These are phyloP conservation scores for Drosophila parvula DNA, from an alignment of 1,140 invertebrate genomes.

Conservation along the genomic window DNA sequence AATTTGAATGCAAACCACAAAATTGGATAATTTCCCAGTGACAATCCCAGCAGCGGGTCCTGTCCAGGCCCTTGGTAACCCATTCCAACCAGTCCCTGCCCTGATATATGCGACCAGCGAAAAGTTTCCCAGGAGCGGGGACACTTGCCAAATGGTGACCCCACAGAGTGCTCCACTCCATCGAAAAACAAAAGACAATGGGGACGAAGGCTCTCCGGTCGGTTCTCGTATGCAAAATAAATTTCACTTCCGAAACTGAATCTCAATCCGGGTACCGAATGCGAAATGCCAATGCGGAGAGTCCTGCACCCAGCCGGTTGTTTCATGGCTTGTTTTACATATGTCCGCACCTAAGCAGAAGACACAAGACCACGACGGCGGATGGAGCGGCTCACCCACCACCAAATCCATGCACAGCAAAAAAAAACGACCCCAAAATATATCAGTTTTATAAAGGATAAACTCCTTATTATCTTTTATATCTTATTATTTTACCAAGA, in stretches of 20 bases:
- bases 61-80: constrained; percentile 37
- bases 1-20: constrained; percentile 83
- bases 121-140: constrained; percentile 79
- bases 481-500: no score
- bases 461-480: no score
- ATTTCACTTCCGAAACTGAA: constrained; percentile 83
- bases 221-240: constrained; percentile 76
- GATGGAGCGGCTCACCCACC: constrained; percentile 58
- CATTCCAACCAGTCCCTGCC: constrained; percentile 45
- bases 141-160: constrained; percentile 60
- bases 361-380: constrained; percentile 35
- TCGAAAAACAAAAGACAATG: constrained; percentile 62
- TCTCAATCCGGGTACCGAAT: constrained; percentile 29
- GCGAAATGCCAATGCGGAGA: constrained; percentile 13
- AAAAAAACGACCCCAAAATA: background rate
- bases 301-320: constrained; percentile 53
- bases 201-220: constrained; percentile 6
- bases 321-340: constrained; percentile 81
- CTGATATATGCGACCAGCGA: constrained; percentile 74
- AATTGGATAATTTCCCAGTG: constrained; percentile 84
- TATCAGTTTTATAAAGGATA: background rate
- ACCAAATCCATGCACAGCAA: constrained; percentile 10
- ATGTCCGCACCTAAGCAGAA: constrained; percentile 78
- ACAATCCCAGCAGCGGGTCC: constrained; percentile 59
- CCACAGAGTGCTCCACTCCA: constrained; percentile 47